phyloP scores from a whole-genome alignment of 1,140 invertebrate species.

The Pseudoatta argentina region DNA sequence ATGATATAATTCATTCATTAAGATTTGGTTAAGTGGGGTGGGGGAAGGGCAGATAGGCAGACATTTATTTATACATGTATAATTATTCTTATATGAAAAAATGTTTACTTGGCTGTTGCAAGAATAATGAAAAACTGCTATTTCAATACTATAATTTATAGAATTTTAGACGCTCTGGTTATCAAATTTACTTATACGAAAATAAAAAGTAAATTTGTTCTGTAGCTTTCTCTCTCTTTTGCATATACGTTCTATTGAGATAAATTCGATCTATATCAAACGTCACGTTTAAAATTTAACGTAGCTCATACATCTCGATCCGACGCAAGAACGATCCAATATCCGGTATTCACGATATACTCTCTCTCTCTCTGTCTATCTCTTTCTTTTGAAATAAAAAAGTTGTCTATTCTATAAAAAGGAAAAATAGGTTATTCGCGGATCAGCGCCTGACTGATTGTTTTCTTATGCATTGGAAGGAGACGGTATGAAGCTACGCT shows the following conservation, averaged over 20 bases:
- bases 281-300: conserved; percentile 1
- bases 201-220: neutral
- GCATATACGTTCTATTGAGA: neutral
- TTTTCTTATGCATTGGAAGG: conserved; percentile 24
- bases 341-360: conserved; percentile 9
- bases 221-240: neutral
- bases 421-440: conserved; percentile 26
- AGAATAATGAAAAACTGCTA: neutral
- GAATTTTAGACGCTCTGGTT: neutral
- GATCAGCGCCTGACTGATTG: conserved; percentile 46
- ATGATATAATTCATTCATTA: no score
- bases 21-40: no score
- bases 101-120: no score
- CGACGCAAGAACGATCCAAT: neutral
- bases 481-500: neutral
- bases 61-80: no score
- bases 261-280: conserved; percentile 28
- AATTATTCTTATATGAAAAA: no score
- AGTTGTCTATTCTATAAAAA: neutral
- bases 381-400: conserved; percentile 1
- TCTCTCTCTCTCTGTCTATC: neutral
- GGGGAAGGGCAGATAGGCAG: no score
- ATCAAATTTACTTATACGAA: neutral
- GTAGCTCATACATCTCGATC: conserved; percentile 7
- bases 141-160: neutral